Evolutionary conservation across 2,888 invertebrate genomes (phyloP), one percentile per base, ranked within the genome.

Genomic region (Axea sp.): DNA sequence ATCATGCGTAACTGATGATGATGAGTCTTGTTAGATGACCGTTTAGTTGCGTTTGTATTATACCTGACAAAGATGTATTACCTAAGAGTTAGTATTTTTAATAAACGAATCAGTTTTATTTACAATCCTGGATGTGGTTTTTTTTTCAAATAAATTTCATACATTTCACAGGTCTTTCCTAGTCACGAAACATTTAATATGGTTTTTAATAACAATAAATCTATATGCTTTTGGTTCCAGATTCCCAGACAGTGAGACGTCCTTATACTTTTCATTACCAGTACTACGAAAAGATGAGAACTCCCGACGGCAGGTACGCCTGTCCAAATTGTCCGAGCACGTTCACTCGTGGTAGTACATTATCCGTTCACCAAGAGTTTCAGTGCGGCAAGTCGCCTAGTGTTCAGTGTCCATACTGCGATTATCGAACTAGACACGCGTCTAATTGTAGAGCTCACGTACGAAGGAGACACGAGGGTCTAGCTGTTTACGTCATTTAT

Each of bases 401-500:
- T 45, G 87, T 86, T 73, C 81, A 82, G 45, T 88, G 88, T 75
- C 87, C 87, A 0, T 83, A 86, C 49, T 88, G 88, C 59, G 72
- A 80, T 11, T 85, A 87, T 69, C 81, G 83, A n/a, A 84, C n/a
- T n/a, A n/a, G n/a, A n/a, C n/a, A n/a, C n/a, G n/a, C n/a, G n/a
- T n/a, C n/a, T n/a, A n/a, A n/a, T n/a, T n/a, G n/a, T n/a, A n/a
- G n/a, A n/a, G n/a, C n/a, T n/a, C n/a, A n/a, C n/a, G n/a, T n/a
- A n/a, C n/a, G n/a, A n/a, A n/a, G n/a, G n/a, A n/a, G n/a, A n/a
- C n/a, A n/a, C n/a, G n/a, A n/a, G n/a, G n/a, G n/a, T n/a, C n/a
- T n/a, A n/a, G n/a, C n/a, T n/a, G n/a, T n/a, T n/a, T n/a, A n/a
- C n/a, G n/a, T n/a, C n/a, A n/a, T n/a, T n/a, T n/a, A n/a, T n/a